Base-by-base conservation (phyloP, 2,888 invertebrate genomes). In the Thereva unica region DNA sequence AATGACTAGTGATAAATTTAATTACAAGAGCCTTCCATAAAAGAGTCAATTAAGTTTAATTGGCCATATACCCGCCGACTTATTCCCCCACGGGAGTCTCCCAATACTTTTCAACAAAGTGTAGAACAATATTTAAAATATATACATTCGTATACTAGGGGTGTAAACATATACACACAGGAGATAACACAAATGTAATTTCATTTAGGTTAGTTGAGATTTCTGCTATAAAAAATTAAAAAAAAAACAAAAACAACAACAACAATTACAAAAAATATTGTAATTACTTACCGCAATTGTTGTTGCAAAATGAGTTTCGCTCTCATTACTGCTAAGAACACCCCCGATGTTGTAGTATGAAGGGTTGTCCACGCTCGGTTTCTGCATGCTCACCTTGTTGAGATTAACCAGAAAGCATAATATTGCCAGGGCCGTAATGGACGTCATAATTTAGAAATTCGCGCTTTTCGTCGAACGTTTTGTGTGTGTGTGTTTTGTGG, bases 271-370 rank as follows among this genome's bases (percentile, higher is more conserved):
- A n/a, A 35, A n/a, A 23, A 23, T 52, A 41, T n/a, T 10, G 34
- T 38, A 23, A 1, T 4, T 69, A 80, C 88, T 86, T 84, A 94
- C 94, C 76, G 89, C 87, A 72, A 95, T 92, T 38, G 90, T 93
- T 74, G 91, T 87, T 75, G 89, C 88, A 79, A 95, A 95, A 81
- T 91, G 88, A 8, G 83, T 83, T 76, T 91, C 88, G 71, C 93
- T 93, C 53, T 90, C 88, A 72, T 89, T 89, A 79, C 89, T 91
- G 69, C 93, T 93, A 34, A 96, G 85, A 1, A 96, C 95, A n/a
- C 95, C 95, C 23, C 95, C 95, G 68, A 96, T 93, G 76, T 93
- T 93, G 80, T 91, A 95, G 72, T 86, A 86, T 9, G 85, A 85
- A 35, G 89, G 89, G 79, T 89, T 89, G 66, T 85, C 80, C 41